phyloP scores from a whole-genome alignment of 2,888 invertebrate species.

The Leucozona laternaria region DNA sequence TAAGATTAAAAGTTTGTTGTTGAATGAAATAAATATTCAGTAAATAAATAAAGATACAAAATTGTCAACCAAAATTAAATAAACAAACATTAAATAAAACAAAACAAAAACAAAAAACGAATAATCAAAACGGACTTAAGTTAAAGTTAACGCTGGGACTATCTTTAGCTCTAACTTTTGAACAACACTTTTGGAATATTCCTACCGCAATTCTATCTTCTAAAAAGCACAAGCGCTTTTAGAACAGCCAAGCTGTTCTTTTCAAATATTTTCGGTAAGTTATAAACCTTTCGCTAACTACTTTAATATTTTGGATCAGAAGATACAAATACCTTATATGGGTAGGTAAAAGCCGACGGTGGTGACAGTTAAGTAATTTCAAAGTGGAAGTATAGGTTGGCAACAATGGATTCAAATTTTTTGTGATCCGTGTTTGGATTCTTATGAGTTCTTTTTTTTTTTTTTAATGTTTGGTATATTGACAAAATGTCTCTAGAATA shows the following conservation, averaged over 20 bases:
- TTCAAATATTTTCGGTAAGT: constrained; percentile 50
- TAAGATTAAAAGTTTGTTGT: background rate
- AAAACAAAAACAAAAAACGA: background rate
- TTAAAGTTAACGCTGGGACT: background rate
- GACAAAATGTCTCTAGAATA: too few relatives aligned
- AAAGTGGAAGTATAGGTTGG: background rate
- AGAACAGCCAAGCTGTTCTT: constrained; percentile 28
- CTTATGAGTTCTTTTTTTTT: too few relatives aligned
- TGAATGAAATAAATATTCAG: background rate
- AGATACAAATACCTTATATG: background rate
- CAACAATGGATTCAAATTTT: background rate
- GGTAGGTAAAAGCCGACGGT: background rate
- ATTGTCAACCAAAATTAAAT: background rate
- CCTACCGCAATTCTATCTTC: background rate
- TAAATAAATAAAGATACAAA: background rate
- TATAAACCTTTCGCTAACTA: background rate
- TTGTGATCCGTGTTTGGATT: too few relatives aligned
- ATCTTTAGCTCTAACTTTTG: background rate
- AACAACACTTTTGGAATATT: constrained; percentile 51
- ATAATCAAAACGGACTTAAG: constrained; percentile 18
- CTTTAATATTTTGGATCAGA: background rate
- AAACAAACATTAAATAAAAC: too few relatives aligned
- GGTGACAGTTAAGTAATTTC: background rate
- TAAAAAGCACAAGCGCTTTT: constrained; percentile 15
- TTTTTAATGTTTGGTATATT: too few relatives aligned